Evolutionary conservation across 2,113 vertebrate species (phyloP).

Genomic region (Nesogale talazaci): DNA sequence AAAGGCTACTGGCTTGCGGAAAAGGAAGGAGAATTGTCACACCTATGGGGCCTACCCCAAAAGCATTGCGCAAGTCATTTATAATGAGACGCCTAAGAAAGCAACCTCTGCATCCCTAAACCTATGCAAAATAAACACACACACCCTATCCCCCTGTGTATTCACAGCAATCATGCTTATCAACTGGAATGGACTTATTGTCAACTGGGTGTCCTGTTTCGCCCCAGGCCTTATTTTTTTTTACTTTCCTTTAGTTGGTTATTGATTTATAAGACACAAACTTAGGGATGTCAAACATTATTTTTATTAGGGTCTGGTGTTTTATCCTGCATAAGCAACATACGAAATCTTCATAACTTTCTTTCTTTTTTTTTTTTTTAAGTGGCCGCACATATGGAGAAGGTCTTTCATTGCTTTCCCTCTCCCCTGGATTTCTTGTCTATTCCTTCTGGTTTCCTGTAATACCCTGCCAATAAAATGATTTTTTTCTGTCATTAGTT

Average conservation of each 20-base stretch:
- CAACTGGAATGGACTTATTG: neutral
- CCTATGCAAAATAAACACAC: neutral
- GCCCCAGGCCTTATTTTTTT: neutral
- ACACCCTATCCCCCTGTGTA: neutral
- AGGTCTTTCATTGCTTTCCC: constrained; percentile 59
- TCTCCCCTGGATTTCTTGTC: constrained; percentile 68
- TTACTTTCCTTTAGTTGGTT: neutral
- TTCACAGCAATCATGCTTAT: too few relatives aligned
- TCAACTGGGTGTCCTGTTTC: too few relatives aligned
- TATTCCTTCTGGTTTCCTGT: constrained; percentile 75
- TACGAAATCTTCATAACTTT: constrained; percentile 48
- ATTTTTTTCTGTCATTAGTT: constrained; percentile 74
- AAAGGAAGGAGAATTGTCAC: neutral
- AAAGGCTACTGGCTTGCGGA: neutral
- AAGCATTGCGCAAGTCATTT: neutral
- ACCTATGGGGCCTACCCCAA: neutral
- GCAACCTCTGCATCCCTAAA: neutral
- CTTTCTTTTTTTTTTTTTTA: constrained; percentile 14
- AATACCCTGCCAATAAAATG: constrained; percentile 76
- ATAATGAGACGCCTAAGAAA: neutral
- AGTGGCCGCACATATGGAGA: constrained; percentile 70
- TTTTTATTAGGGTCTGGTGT: constrained; percentile 15
- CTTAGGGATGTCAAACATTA: neutral
- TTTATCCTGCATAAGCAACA: constrained; percentile 10
- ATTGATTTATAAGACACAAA: constrained; percentile 28